Base-by-base conservation (phyloP, 2,113 vertebrate species). In the Spilogale gracilis region DNA sequence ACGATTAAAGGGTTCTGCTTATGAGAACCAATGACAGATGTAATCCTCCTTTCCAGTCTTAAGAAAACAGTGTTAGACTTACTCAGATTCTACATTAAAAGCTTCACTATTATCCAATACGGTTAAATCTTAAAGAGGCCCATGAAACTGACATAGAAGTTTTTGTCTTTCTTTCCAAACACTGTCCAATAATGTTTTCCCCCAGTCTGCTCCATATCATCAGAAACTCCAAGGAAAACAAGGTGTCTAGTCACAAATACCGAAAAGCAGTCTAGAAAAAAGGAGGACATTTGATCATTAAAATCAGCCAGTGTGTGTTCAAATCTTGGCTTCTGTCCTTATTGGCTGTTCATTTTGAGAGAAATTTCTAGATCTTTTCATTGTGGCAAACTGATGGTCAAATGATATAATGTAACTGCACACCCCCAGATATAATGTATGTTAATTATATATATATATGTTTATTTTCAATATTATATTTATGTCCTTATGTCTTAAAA, bases 331-430 rank as follows among this genome's bases (percentile, higher is more conserved):
- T 76, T 67, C 27, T 52, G 0, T 63, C 9, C 4, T 93, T 17
- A 87, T 20, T 90, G 61, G 45, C 61, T 52, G 13, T 80, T 45
- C 11, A 21, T 76, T 88, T 92, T 27, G n/a, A 14, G 25, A 67
- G 14, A 85, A 58, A 3, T 74, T 76, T 96, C 32, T 58, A 76
- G 18, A 91, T 74, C 32, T 71, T 85, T 80, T 32, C 63, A 52
- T 93, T 69, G 21, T 48, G 76, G 56, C n/a, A 92, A 86, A 96
- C 17, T 38, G 56, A 50, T 67, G 16, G 8, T 85, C n/a, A 91
- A 50, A 78, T 71, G 54, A 91, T 96, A 48, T 71, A 96, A 88
- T 21, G 27, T 87, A 95, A 79, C 38, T 67, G 21, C 18, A 93
- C 0, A 58, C 13, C 4, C 11, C 45, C n/a, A 94, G 91, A 89